phyloP scores from a whole-genome alignment of 2,797 vertebrate species.

The Macropus fuliginosus region DNA sequence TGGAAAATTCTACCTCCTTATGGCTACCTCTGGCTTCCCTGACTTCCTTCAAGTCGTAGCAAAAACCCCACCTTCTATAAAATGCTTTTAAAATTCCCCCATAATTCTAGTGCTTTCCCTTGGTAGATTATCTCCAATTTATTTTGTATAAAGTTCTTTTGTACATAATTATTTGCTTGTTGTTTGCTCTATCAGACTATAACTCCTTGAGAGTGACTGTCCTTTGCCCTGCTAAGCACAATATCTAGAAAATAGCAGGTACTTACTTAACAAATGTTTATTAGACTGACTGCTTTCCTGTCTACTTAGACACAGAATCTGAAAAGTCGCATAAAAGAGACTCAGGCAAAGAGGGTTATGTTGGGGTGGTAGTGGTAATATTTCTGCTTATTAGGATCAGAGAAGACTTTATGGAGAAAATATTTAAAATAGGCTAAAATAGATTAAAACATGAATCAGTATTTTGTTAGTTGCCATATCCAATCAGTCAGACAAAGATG shows the following conservation, averaged over 20 bases:
- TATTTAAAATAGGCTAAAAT: not conserved
- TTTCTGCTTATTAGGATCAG: too few species aligned
- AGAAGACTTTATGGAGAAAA: not conserved
- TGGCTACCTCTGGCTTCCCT: not conserved
- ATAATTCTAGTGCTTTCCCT: not conserved
- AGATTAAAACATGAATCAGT: not conserved
- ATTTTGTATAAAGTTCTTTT: not conserved
- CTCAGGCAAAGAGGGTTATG: too few species aligned
- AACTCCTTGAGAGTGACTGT: not conserved
- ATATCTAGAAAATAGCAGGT: not conserved
- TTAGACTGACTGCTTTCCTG: not conserved
- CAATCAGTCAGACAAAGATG: not conserved
- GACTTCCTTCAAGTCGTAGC: not conserved
- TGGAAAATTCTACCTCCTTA: not conserved
- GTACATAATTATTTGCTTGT: not conserved
- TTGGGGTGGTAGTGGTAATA: not conserved
- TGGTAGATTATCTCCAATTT: not conserved
- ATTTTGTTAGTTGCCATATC: not conserved
- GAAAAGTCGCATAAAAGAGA: not conserved
- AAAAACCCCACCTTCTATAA: not conserved
- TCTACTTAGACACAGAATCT: not conserved
- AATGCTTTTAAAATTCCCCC: not conserved
- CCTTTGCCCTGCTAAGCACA: not conserved
- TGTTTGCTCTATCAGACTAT: not conserved
- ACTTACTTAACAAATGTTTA: not conserved